phyloP scores from a whole-genome alignment of 1,140 invertebrate species.

The Spodoptera frugiperda region DNA sequence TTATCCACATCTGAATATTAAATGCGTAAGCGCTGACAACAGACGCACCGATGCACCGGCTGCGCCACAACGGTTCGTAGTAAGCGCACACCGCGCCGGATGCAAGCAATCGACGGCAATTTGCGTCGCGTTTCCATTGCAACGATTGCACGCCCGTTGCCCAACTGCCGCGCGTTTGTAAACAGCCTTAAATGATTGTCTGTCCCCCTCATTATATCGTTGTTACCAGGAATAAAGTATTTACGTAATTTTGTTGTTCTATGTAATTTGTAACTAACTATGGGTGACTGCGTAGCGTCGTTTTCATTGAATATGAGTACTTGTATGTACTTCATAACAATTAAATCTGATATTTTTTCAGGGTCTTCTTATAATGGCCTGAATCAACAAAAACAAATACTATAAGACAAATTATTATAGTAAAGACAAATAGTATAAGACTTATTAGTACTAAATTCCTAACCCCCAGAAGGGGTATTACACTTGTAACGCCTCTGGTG shows the following conservation, averaged over 20 bases:
- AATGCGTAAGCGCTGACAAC: conserved; percentile 6
- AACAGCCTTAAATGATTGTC: conserved; percentile 26
- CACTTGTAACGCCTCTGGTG: too few species aligned
- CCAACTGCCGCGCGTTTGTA: conserved; percentile 23
- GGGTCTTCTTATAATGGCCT: too few species aligned
- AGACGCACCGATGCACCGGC: conserved; percentile 21
- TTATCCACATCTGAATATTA: conserved; percentile 15
- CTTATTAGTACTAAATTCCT: too few species aligned
- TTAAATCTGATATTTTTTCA: too few species aligned
- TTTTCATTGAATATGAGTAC: not conserved
- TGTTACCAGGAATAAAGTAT: not conserved
- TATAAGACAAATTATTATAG: too few species aligned
- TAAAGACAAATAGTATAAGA: too few species aligned
- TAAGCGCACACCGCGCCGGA: conserved; percentile 68
- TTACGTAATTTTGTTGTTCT: too few species aligned
- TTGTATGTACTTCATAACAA: too few species aligned
- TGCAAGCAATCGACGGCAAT: conserved; percentile 50
- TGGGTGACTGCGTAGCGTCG: not conserved
- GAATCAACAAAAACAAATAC: too few species aligned
- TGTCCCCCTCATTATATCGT: conserved; percentile 1
- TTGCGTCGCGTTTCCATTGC: conserved; percentile 29
- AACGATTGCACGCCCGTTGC: conserved; percentile 11
- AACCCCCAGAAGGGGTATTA: too few species aligned
- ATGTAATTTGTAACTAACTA: not conserved
- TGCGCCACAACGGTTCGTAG: conserved; percentile 55